Base-by-base conservation (phyloP, 2,113 vertebrate species). In the Coryphaenoides rupestris region DNA sequence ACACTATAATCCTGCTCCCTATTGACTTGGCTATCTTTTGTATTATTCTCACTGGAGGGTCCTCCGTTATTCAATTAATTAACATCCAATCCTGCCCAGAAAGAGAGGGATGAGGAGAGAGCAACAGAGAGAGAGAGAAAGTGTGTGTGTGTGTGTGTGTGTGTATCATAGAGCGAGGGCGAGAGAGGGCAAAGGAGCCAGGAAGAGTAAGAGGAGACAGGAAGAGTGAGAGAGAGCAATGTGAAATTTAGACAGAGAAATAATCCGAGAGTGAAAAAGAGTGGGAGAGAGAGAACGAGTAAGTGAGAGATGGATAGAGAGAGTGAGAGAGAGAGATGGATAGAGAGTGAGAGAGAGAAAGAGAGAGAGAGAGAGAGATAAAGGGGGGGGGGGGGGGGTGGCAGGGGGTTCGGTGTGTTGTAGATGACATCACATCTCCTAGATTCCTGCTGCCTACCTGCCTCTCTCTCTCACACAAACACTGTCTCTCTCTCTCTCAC, bases 231-330 rank as follows among this genome's bases (percentile, higher is more conserved):
- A n/a, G n/a, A n/a, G n/a, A n/a, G n/a, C n/a, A n/a, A n/a, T n/a
- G n/a, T n/a, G n/a, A n/a, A n/a, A 45, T 5, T 6, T 13, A 45
- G 40, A 45, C 40, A 45, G 40, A 45, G 40, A 45, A 12, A 45
- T 13, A 45, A 12, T 6, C 5, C 33, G n/a, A 15, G 52, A 74
- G 5, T 72, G 66, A 79, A 68, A 63, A 15, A 52, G 22, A 12
- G 19, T 22, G 13, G 13, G 54, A 55, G 12, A 16, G 24, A 28
- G 21, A 26, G 23, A 3, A 12, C 28, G 57, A 28, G 21, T 26
- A 14, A n/a, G 10, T 16, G 15, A 49, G 47, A 49, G 4, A 49
- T 15, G 4, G 47, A 45, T 4, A 49, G 47, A n/a, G 47, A 49
- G 47, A 14, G 21, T 0, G 56, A 24, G 56, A 23, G 12, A 26